These are phyloP conservation scores for Anabacerthia variegaticeps DNA, from an alignment of 2,797 vertebrate genomes.

Conservation along the genomic window DNA sequence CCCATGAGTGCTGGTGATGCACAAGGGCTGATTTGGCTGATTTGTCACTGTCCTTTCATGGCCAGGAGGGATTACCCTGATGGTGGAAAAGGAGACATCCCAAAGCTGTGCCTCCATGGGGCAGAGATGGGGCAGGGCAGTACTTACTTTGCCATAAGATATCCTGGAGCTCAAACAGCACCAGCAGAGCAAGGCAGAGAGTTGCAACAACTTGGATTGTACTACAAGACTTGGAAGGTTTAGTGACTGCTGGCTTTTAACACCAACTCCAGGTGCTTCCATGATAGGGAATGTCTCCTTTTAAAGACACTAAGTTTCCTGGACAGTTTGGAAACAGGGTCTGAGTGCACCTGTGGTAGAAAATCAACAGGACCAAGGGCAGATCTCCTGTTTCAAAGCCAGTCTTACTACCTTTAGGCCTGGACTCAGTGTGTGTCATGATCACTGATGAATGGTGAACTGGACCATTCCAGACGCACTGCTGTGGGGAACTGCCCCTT, in stretches of 20 bases:
- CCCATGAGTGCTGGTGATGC: background rate
- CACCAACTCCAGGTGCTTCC: background rate
- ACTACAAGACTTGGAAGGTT: background rate
- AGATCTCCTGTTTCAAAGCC: background rate
- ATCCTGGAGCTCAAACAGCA: background rate
- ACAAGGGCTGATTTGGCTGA: background rate
- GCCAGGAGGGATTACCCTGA: background rate
- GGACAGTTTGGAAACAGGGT: background rate
- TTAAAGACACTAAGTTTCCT: background rate
- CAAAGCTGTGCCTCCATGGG: background rate
- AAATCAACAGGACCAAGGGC: background rate
- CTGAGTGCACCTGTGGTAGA: background rate
- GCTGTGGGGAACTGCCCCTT: background rate
- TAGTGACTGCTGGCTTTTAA: background rate
- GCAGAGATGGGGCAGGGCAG: background rate
- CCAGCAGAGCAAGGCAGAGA: background rate
- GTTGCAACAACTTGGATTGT: background rate
- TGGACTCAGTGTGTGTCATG: background rate
- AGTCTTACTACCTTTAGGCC: background rate
- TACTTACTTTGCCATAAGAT: background rate
- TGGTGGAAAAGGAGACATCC: background rate
- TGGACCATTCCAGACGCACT: background rate
- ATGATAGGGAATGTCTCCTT: background rate
- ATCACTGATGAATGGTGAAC: background rate
- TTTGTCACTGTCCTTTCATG: background rate